phyloP scores from a whole-genome alignment of 1,140 invertebrate species.

The Drosophila eugracilis region DNA sequence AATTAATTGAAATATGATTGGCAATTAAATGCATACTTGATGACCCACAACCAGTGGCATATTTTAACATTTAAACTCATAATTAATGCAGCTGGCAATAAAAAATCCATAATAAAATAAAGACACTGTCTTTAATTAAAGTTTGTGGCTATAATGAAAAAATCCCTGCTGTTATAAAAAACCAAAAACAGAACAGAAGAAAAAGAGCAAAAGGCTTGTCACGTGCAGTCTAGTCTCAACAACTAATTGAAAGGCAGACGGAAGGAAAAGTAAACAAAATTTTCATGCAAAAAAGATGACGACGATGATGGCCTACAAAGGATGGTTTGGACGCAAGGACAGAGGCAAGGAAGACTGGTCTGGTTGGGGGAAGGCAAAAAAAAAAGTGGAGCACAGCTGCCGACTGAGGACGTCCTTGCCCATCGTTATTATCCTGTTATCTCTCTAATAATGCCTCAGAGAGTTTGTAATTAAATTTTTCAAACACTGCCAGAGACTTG shows the following conservation, averaged over 20 bases:
- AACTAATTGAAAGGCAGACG: constrained; percentile 77
- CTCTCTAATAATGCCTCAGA: constrained; percentile 83
- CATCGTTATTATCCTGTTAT: constrained; percentile 82
- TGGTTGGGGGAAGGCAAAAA: constrained; percentile 6
- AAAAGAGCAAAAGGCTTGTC: constrained; percentile 50
- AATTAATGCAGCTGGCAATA: constrained; percentile 53
- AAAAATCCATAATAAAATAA: constrained; percentile 28
- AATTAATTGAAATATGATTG: constrained; percentile 82
- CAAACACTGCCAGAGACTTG: constrained; percentile 56
- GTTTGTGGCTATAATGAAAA: constrained; percentile 24
- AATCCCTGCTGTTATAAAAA: constrained; percentile 34
- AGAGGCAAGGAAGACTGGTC: too few species aligned
- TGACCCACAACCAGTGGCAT: constrained; percentile 47
- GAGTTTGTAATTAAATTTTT: constrained; percentile 84
- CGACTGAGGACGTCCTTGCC: constrained; percentile 67
- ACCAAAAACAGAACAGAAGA: too few species aligned
- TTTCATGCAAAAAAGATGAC: constrained; percentile 59
- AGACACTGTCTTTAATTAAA: constrained; percentile 55
- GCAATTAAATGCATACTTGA: constrained; percentile 73
- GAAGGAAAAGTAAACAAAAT: constrained; percentile 59
- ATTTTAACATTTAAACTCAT: constrained; percentile 59
- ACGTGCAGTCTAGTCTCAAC: constrained; percentile 72
- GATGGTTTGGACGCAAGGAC: constrained; percentile 13
- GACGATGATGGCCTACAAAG: constrained; percentile 55
- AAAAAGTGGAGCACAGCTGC: constrained; percentile 72